Conservation (phyloP, 2,113 vertebrate species). For the Siphamia tubifer region DNA sequence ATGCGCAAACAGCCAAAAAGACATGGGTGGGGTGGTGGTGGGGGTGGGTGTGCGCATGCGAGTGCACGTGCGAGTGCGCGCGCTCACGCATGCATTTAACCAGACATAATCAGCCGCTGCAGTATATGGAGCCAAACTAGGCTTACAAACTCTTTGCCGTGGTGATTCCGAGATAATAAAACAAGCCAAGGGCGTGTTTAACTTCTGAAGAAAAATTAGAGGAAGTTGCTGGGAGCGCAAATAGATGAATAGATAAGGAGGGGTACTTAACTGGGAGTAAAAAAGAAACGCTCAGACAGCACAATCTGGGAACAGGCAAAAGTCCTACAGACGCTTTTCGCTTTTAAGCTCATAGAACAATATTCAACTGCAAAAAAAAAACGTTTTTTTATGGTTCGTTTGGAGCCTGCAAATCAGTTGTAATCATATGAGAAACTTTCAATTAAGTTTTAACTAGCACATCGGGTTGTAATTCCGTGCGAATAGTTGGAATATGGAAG, state of each 20-base stretch:
- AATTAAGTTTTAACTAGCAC: conserved; percentile 3
- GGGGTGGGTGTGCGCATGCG: background rate
- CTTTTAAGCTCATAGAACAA: background rate
- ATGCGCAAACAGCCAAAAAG: conserved; percentile 1
- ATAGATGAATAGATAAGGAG: conserved; percentile 68
- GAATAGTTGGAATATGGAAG: background rate
- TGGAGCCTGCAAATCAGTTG: background rate
- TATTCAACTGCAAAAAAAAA: background rate
- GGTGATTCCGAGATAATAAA: conserved; percentile 72
- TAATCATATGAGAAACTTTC: conserved; percentile 2
- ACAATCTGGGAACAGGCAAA: conserved; percentile 32
- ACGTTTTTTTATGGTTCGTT: background rate
- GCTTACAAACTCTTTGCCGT: conserved; percentile 49
- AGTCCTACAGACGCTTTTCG: background rate
- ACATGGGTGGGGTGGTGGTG: background rate
- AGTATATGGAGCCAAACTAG: conserved; percentile 20
- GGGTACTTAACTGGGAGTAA: conserved; percentile 31
- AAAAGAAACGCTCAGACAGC: conserved; percentile 38
- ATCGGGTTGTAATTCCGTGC: background rate
- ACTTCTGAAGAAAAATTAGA: conserved; percentile 76
- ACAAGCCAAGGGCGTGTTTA: conserved; percentile 64
- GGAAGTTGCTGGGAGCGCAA: conserved; percentile 70
- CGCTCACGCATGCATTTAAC: background rate
- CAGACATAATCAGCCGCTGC: conserved; percentile 20
- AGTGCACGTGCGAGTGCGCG: background rate